phyloP scores from a whole-genome alignment of 2,888 invertebrate genomes.

The Clusia tigrina region DNA sequence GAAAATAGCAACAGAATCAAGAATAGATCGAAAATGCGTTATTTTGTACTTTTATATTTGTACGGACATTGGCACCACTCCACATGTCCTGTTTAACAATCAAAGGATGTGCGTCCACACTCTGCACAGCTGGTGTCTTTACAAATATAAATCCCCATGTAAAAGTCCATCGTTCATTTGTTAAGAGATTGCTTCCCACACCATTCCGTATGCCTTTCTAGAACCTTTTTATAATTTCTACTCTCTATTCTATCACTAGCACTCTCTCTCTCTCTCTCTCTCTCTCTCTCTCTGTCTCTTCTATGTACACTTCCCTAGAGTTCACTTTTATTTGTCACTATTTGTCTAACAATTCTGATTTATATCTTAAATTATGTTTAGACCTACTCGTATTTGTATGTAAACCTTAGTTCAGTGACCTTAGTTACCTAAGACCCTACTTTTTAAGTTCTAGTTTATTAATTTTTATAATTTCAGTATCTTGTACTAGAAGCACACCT shows the following conservation, averaged over 20 bases:
- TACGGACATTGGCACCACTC: constrained; percentile 48
- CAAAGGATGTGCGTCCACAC: constrained; percentile 40
- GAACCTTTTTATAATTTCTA: constrained; percentile 51
- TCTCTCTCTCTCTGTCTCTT: too few relatives aligned
- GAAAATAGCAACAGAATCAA: constrained; percentile 28
- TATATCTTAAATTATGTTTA: not conserved
- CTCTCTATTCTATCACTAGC: too few relatives aligned
- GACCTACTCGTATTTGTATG: not conserved
- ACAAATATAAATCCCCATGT: constrained; percentile 48
- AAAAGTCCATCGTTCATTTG: constrained; percentile 62
- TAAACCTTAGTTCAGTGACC: not conserved
- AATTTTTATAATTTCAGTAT: too few relatives aligned
- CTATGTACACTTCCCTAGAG: too few relatives aligned
- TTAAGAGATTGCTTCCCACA: constrained; percentile 66
- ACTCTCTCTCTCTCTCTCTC: too few relatives aligned
- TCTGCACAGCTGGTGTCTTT: constrained; percentile 40
- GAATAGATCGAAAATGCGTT: constrained; percentile 46
- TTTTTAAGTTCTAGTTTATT: too few relatives aligned
- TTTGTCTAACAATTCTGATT: not conserved
- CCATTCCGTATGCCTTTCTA: constrained; percentile 65
- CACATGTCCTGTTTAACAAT: constrained; percentile 37
- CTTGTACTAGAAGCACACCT: too few relatives aligned
- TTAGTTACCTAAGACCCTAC: too few relatives aligned
- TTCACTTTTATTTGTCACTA: not conserved
- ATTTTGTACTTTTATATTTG: constrained; percentile 61